A percentile compares a stretch with the other conserved stretches of the same genome.
These are phyloP conservation scores for Nesidiocoris tenuis DNA, from an alignment of 2,888 invertebrate genomes.

Conservation along the genomic window DNA sequence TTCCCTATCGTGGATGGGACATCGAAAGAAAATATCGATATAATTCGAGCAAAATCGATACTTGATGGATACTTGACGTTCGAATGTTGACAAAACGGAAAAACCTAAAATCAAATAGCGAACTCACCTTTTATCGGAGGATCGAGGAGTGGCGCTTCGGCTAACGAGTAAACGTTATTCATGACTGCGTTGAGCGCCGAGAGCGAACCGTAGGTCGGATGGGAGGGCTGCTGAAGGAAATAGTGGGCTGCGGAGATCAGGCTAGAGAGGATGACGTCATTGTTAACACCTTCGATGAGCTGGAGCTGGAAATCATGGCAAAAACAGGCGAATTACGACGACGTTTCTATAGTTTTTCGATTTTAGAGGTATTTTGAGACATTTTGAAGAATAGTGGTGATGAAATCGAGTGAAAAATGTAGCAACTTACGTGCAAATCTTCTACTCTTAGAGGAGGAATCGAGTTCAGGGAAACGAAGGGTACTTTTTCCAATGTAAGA, in stretches of 20 bases:
- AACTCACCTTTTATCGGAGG: conserved; percentile 77
- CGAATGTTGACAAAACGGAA: too few species aligned
- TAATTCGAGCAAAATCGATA: too few species aligned
- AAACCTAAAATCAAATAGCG: too few species aligned
- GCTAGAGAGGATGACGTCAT: conserved; percentile 87
- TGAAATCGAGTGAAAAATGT: too few species aligned
- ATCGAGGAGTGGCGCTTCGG: conserved; percentile 77
- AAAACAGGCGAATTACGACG: too few species aligned
- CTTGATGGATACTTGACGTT: too few species aligned
- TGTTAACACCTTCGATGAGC: conserved; percentile 86
- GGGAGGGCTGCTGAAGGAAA: conserved; percentile 93
- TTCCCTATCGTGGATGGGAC: background rate
- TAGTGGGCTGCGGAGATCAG: conserved; percentile 84
- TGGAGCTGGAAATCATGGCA: conserved; percentile 69
- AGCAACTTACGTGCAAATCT: conserved; percentile 58
- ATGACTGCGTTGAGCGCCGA: conserved; percentile 78
- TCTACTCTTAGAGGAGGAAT: conserved; percentile 52
- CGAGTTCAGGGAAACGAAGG: conserved; percentile 53
- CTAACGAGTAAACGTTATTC: conserved; percentile 75
- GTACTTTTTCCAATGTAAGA: conserved; percentile 68
- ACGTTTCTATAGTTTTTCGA: too few species aligned
- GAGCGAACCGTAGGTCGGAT: conserved; percentile 86
- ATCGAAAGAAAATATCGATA: conserved; percentile 3
- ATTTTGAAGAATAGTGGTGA: too few species aligned
- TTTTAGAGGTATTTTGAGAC: too few species aligned